Base-by-base conservation (phyloP, 2,113 vertebrate genomes). In the Pterocles gutturalis region DNA sequence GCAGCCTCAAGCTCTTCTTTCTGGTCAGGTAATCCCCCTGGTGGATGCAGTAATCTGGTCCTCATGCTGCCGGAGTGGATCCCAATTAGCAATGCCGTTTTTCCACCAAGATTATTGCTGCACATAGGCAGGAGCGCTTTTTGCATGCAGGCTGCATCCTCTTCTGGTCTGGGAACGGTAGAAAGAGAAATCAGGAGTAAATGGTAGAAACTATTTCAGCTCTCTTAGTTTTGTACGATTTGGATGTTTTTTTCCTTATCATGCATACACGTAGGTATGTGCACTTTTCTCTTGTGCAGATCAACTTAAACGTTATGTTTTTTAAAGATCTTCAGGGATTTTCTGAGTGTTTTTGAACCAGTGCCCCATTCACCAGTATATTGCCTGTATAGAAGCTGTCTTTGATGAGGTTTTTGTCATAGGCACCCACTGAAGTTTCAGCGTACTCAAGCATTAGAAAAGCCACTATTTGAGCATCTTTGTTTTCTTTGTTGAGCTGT, bases 401-500 rank as follows among this genome's bases (percentile, higher is more conserved):
- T 98, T 98, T 98, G 98, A 98, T 97, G 96, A 95, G 55, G 84
- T 93, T 96, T 98, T 98, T 97, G 95, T 98, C 76, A 43, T 60
- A 34, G 34, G 96, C 76, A n/a, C 80, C 93, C 94, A 96, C 95
- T 98, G 97, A 97, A 98, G 97, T 97, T 97, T 98, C 95, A 92
- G 97, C 96, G 94, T 97, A 98, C 96, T 98, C 96, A 97, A 97
- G 97, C 96, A 96, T 96, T 96, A 97, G 97, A 97, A 98, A 98
- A 97, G 97, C 96, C 97, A 94, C 97, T 96, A 93, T 98, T 98
- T 93, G 96, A 93, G 94, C 0, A 79, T 94, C 97, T 98, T 98
- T 98, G 98, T 98, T 98, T 98, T 98, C 98, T 98, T 98, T 98
- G 98, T 98, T 96, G 97, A 97, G 96, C 98, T 98, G 98, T 99